Conservation (phyloP, 64 coral and sea anemone species). For the Porites lutea region DNA sequence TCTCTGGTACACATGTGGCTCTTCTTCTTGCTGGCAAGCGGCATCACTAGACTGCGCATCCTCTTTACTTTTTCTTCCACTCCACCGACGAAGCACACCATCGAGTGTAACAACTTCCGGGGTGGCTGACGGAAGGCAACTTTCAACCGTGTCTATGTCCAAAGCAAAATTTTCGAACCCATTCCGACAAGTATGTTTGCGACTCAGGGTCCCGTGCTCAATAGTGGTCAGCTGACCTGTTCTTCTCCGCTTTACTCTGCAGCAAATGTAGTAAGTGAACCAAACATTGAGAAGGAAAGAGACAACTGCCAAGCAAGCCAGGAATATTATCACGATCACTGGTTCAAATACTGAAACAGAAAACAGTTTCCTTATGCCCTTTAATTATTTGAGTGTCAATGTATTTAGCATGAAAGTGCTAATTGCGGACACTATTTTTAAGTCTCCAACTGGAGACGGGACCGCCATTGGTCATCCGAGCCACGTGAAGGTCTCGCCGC, state of each 20-base stretch:
- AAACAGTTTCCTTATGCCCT: neutral
- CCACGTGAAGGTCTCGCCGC: too few relatives aligned
- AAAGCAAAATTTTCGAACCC: neutral
- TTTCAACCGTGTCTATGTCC: neutral
- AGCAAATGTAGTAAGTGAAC: constrained; percentile 30
- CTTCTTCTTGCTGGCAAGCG: neutral
- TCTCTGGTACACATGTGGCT: constrained; percentile 33
- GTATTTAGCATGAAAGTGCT: too few relatives aligned
- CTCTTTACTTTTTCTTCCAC: neutral
- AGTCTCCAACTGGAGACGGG: too few relatives aligned
- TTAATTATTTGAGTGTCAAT: too few relatives aligned
- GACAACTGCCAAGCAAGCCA: neutral
- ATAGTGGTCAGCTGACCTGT: constrained; percentile 3
- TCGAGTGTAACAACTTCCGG: neutral
- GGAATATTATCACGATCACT: neutral
- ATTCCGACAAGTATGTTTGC: neutral
- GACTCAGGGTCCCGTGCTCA: neutral
- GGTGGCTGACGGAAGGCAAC: neutral
- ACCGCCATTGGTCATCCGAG: too few relatives aligned
- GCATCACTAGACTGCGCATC: neutral
- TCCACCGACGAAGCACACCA: neutral
- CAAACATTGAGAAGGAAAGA: constrained; percentile 5
- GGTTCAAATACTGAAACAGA: neutral
- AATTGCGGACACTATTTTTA: too few relatives aligned
- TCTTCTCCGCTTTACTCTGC: neutral